Conservation (phyloP, 2,113 vertebrate species). For the Ia io region DNA sequence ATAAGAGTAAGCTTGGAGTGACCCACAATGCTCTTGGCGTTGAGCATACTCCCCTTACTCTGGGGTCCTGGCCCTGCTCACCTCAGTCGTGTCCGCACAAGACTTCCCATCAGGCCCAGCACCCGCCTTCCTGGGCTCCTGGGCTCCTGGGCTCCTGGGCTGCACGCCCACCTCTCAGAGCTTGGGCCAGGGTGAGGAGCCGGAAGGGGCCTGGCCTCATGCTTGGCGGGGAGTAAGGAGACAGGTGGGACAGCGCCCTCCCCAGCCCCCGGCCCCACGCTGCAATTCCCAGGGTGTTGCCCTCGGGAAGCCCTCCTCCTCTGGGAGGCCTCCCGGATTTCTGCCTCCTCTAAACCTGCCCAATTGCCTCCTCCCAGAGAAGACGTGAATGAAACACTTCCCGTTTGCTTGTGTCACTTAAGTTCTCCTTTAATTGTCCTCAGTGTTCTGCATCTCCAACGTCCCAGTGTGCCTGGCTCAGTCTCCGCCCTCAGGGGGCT, state of each 20-base stretch:
- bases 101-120: not conserved
- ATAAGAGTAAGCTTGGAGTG: not conserved
- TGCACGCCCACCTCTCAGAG: not conserved
- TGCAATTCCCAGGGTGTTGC: not conserved
- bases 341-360: not conserved
- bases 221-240: not conserved
- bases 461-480: not conserved
- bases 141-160: not conserved
- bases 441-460: not conserved
- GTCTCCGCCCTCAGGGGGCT: not conserved
- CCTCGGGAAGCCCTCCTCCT: constrained; percentile 25
- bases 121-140: not conserved
- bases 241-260: not conserved
- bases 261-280: no score
- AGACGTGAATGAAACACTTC: not conserved
- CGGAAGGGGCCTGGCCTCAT: not conserved
- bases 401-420: not conserved
- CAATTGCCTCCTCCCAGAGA: not conserved
- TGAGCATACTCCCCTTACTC: not conserved
- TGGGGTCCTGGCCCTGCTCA: constrained; percentile 15
- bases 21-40: not conserved
- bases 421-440: constrained; percentile 40
- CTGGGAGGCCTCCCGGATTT: not conserved
- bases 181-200: not conserved
- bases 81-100: constrained; percentile 17